A percentile compares a stretch with the other conserved stretches of the same genome.
These are phyloP conservation scores for Sacculina carcini DNA, from an alignment of 2,888 invertebrate species.

Conservation along the genomic window DNA sequence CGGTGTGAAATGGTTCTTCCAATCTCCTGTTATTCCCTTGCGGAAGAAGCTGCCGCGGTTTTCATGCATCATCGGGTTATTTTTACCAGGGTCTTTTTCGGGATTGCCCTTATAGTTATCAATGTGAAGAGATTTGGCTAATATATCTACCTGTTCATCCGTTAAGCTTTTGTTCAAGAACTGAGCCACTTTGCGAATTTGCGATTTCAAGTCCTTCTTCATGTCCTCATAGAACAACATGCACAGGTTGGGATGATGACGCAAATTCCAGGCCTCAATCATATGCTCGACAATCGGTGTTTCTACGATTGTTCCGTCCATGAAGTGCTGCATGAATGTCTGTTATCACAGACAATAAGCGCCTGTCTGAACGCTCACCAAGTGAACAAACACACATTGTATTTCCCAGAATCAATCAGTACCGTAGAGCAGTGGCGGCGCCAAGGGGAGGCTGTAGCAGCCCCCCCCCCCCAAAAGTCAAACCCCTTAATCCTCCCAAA, in stretches of 20 bases:
- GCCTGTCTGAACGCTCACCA: neutral
- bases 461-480: no score
- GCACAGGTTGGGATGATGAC: conserved; percentile 7
- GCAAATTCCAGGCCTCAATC: conserved; percentile 7
- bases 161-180: conserved; percentile 4
- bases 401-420: no score
- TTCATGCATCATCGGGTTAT: conserved; percentile 5
- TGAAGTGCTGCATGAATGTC: neutral
- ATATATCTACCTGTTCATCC: conserved; percentile 3
- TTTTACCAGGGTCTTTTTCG: conserved; percentile 1
- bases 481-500: no score
- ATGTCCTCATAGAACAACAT: conserved; percentile 7
- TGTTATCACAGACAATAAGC: neutral
- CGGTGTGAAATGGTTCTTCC: conserved; percentile 12
- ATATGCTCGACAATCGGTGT: conserved; percentile 3
- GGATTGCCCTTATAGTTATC: conserved; percentile 8
- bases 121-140: conserved; percentile 5
- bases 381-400: neutral
- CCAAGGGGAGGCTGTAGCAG: no score
- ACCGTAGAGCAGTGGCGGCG: no score
- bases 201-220: neutral
- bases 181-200: conserved; percentile 3
- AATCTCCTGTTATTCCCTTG: conserved; percentile 12
- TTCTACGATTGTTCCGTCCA: neutral
- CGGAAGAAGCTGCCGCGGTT: conserved; percentile 9